Evolutionary conservation across 2,797 vertebrate species (phyloP).

Genomic region (Antrozous pallidus): DNA sequence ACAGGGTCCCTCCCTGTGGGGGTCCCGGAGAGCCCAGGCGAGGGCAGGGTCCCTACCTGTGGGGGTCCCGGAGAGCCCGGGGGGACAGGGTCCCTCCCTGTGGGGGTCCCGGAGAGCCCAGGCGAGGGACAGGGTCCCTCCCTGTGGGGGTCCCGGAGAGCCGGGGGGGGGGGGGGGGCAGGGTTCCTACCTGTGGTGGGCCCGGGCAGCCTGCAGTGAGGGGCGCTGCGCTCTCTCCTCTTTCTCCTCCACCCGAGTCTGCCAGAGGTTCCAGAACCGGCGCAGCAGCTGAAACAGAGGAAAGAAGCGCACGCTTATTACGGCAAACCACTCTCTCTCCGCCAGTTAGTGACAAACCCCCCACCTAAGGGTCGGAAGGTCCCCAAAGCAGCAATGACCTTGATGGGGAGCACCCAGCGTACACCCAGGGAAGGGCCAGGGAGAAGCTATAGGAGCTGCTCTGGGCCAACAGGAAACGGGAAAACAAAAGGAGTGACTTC

Average conservation of each 20-base stretch:
- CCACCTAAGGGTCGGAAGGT: not conserved
- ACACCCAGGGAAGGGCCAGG: not conserved
- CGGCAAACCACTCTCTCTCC: not conserved
- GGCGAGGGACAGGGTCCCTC: no score
- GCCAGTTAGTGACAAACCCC: not conserved
- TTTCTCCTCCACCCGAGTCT: slow-evolving; percentile 83
- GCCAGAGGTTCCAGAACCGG: slow-evolving; percentile 89
- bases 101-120: no score
- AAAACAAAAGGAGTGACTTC: not conserved
- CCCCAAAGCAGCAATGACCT: not conserved
- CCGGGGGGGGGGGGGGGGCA: no score
- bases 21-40: slow-evolving; percentile 72
- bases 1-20: slow-evolving; percentile 83
- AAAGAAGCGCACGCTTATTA: not conserved
- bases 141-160: no score
- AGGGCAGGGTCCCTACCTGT: no score
- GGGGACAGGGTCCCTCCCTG: no score
- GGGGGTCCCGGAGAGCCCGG: no score
- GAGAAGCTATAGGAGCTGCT: not conserved
- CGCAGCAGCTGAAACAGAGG: slow-evolving; percentile 81
- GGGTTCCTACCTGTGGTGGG: slow-evolving; percentile 84
- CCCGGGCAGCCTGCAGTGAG: slow-evolving; percentile 76
- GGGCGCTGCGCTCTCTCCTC: slow-evolving; percentile 84
- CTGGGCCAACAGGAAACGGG: not conserved
- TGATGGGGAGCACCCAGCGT: not conserved